Conservation (phyloP, 2,113 vertebrate genomes). For the Gymnocephalus cernua region DNA sequence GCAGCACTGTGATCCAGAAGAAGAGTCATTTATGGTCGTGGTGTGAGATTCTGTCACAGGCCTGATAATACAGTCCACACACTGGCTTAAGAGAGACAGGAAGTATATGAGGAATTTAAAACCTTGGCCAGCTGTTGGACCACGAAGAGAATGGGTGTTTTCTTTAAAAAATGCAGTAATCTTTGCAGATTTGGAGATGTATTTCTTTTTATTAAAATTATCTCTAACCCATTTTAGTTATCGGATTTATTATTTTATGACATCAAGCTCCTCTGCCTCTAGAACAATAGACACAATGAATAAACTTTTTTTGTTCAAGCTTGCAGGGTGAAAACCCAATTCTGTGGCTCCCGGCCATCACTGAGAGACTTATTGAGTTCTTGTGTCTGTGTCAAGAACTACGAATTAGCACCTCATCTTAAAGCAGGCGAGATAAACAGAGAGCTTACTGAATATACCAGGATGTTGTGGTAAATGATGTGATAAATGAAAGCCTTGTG, state of each 20-base stretch:
- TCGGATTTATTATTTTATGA: neutral
- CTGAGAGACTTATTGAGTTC: neutral
- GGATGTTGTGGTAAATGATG: too few relatives aligned
- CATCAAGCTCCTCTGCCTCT: neutral
- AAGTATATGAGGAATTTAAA: slow-evolving; percentile 81
- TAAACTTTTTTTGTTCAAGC: neutral
- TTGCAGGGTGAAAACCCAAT: neutral
- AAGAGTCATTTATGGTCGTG: slow-evolving; percentile 72
- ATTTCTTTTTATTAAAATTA: neutral
- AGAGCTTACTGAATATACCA: neutral
- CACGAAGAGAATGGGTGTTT: neutral
- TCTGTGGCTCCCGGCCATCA: neutral
- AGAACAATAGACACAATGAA: neutral
- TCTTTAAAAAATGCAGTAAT: neutral
- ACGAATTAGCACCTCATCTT: neutral
- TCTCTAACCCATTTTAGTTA: neutral
- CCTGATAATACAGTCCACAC: slow-evolving; percentile 71
- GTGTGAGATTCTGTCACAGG: slow-evolving; percentile 78
- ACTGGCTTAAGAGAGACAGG: slow-evolving; percentile 61
- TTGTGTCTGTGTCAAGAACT: too few relatives aligned
- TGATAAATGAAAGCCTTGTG: too few relatives aligned
- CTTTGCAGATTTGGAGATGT: neutral
- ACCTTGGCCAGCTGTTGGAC: slow-evolving; percentile 11
- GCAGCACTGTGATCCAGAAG: slow-evolving; percentile 30
- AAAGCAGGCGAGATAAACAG: neutral